These are phyloP conservation scores for Montipora cactus DNA, from an alignment of 64 coral and sea anemone genomes.

Conservation along the genomic window DNA sequence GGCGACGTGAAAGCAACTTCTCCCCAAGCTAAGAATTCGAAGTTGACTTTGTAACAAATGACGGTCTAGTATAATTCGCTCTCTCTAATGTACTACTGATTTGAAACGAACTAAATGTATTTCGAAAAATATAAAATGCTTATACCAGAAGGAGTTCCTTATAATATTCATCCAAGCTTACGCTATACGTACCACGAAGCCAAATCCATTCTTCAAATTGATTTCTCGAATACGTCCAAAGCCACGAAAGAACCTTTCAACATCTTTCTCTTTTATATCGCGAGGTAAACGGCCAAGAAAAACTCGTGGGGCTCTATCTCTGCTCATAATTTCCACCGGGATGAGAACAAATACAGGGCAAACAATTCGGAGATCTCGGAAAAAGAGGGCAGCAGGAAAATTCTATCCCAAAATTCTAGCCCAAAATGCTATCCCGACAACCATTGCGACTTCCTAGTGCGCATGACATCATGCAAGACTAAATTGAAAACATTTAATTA, in stretches of 20 bases:
- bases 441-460: neutral
- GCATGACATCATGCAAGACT: neutral
- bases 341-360: neutral
- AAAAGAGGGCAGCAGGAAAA: neutral
- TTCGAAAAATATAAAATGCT: neutral
- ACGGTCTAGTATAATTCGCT: neutral
- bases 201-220: constrained; percentile 97
- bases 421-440: constrained; percentile 10
- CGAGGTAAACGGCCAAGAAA: constrained; percentile 93
- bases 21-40: too few species aligned
- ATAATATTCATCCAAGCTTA: neutral
- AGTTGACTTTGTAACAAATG: too few species aligned
- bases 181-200: constrained; percentile 76
- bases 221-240: constrained; percentile 97
- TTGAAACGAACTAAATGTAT: neutral
- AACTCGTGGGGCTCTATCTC: constrained; percentile 87
- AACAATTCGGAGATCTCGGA: too few species aligned
- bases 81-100: neutral
- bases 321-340: constrained; percentile 43
- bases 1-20: too few species aligned
- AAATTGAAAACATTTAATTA: neutral
- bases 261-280: constrained; percentile 81
- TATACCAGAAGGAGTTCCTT: neutral
- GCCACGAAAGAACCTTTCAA: constrained; percentile 96
- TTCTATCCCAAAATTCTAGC: neutral